A percentile compares a stretch with the other conserved stretches of the same genome.
Conservation (phyloP, 2,888 invertebrate genomes). For the Chymomyza fuscimana region DNA sequence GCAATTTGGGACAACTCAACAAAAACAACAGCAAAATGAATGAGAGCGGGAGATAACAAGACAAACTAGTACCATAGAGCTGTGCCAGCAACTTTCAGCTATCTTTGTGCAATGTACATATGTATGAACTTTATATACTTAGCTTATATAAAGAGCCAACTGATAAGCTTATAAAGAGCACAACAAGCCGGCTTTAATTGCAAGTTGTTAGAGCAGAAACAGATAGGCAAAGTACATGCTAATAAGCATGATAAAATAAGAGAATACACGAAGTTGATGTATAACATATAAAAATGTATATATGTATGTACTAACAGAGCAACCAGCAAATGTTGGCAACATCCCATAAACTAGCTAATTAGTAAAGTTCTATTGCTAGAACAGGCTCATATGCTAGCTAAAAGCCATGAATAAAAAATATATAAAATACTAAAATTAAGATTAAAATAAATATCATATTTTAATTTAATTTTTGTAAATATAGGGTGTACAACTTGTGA, state of each 20-base stretch:
- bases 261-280: background rate
- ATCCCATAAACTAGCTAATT: no score
- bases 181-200: conserved; percentile 45
- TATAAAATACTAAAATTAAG: no score
- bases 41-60: background rate
- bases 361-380: no score
- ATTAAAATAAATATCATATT: no score
- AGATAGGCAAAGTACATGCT: background rate
- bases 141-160: conserved; percentile 29
- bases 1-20: conserved; percentile 54
- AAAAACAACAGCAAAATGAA: no score
- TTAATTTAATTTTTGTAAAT: no score
- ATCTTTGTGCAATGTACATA: background rate
- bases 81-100: background rate
- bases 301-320: no score
- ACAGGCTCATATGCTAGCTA: no score
- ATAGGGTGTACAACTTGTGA: no score
- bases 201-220: conserved; percentile 24
- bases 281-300: background rate
- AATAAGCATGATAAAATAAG: background rate
- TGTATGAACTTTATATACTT: conserved; percentile 27
- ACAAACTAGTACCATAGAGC: background rate
- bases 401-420: no score
- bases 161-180: conserved; percentile 43
- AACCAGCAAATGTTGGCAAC: no score